Evolutionary conservation across 30 jellyfish, hydroid and myxozoan genomes (phyloP), one percentile per base, ranked within the genome.

Genomic region (Aurelia sp.): DNA sequence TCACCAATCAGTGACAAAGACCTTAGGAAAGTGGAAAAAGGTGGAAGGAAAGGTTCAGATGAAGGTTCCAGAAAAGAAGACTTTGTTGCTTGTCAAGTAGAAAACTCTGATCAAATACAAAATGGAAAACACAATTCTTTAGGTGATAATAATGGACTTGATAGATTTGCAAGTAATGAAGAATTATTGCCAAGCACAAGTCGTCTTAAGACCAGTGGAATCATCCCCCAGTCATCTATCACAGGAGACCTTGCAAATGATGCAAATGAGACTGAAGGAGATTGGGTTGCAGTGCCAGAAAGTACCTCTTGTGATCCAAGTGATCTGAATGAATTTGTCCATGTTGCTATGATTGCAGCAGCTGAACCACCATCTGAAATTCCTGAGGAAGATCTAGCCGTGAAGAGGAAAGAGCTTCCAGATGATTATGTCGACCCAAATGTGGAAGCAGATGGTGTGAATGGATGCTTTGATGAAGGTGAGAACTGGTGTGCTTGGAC

Each of bases 361-460:
- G 55, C 55, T 44, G 83, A 67, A 27, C 82, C 90, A 13, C 90
- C 89, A 67, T 20, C 84, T 4, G 92, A 94, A 37, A 88, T 93
- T n/a, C 86, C 87, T 59, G 92, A 78, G 27, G 98, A 93, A 71
- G 86, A 78, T 35, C 84, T 93, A 50, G 82, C 79, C n/a, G 91
- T 93, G 15, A 55, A 53, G 50, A 92, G 98, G 62, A 87, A 74
- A 23, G 79, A 62, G 4, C 17, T 75, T 9, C 88, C 93, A 30
- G 85, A 76, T 10, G 91, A 84, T 83, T 16, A 12, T 62, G 76
- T 66, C 18, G 84, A 79, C 61, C 93, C 93, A 8, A 68, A 40
- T n/a, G 50, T 76, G 3, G 87, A 76, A 66, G 96, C 97, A 19
- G 98, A 93, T 83, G 98, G 98, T 31, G 37, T 93, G 59, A 93